Percentiles rank a stretch among this genome's conserved stretches.
These are phyloP conservation scores for Habroteleia sp. DNA, from an alignment of 2,888 invertebrate species.

Conservation along the genomic window DNA sequence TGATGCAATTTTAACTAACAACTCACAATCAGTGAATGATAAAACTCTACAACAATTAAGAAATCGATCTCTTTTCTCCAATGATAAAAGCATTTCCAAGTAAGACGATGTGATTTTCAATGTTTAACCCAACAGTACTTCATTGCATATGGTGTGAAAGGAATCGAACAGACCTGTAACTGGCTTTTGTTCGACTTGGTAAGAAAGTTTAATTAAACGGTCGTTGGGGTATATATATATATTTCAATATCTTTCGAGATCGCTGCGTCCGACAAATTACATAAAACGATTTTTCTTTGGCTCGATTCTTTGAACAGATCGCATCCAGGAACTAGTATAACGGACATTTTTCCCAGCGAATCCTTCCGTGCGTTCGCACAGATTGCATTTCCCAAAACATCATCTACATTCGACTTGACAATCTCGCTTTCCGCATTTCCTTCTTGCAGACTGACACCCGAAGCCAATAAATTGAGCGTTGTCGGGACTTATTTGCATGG, in stretches of 20 bases:
- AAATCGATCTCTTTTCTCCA: slow-evolving; percentile 33
- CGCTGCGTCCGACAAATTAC: slow-evolving; percentile 18
- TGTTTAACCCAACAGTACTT: slow-evolving; percentile 54
- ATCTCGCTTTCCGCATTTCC: slow-evolving; percentile 58
- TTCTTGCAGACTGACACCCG: slow-evolving; percentile 62
- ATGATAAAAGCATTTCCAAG: slow-evolving; percentile 63
- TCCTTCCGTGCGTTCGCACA: slow-evolving; percentile 28
- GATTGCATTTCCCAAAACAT: slow-evolving; percentile 54
- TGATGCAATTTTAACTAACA: background rate
- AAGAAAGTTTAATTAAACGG: slow-evolving; percentile 48
- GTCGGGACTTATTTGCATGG: slow-evolving; percentile 76
- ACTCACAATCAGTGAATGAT: slow-evolving; percentile 18
- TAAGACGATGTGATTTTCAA: slow-evolving; percentile 50
- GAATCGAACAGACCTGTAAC: slow-evolving; percentile 38
- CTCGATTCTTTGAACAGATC: background rate
- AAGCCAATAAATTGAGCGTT: slow-evolving; percentile 72
- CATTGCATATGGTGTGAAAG: slow-evolving; percentile 59
- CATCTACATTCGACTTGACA: slow-evolving; percentile 20
- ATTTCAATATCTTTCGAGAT: slow-evolving; percentile 21
- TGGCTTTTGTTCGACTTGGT: slow-evolving; percentile 52
- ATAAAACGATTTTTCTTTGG: slow-evolving; percentile 29
- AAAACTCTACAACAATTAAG: slow-evolving; percentile 55
- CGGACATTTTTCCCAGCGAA: slow-evolving; percentile 44
- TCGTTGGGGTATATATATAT: slow-evolving; percentile 17
- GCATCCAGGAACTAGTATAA: slow-evolving; percentile 31